Base-by-base conservation (phyloP, 2,888 invertebrate species). In the Dioctria linearis region DNA sequence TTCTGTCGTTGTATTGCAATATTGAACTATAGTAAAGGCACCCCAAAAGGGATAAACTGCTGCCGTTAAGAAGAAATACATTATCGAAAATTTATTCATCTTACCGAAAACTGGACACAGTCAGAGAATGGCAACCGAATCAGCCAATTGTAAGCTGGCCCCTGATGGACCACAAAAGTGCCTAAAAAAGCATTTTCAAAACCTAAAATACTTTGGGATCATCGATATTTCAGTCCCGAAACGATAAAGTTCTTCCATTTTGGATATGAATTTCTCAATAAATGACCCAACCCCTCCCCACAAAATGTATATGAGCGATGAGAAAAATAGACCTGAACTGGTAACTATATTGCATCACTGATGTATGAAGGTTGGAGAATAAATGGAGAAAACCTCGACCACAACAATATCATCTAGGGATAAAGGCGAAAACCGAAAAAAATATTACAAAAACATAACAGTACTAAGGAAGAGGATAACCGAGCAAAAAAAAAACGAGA, bases 161-260 rank as follows among this genome's bases (percentile, higher is more conserved):
- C 46, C 40, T 9, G 76, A 63, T 76, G 76, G 37, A 51, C 76
- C 76, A 42, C 76, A 76, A 63, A 76, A 76, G 63, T 63, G 76
- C 63, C 76, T 76, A 76, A 76, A 76, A 73, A 76, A 63, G 76
- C 76, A 63, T 76, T 76, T 76, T 40, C 61, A 11, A 42, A 76
- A 63, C 61, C 43, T 5, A 39, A 43, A 42, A 11, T 43, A 42
- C 73, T 75, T 25, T 3, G 42, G 13, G 25, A 37, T 76, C 76
- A 76, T 76, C 46, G 5, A 51, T 46, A 76, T 63, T 76, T 76
- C 73, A 49, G 76, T 76, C 76, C 76, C 76, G 63, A 76, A 76
- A 76, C 76, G 76, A 76, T 76, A 76, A 76, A 76, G 46, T 75
- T 63, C 63, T 76, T 63, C 76, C 76, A 76, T 76, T 76, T 76